Evolutionary conservation across 2,113 vertebrate genomes (phyloP), one percentile per base, ranked within the genome.

Genomic region (Platycercus adscitus): DNA sequence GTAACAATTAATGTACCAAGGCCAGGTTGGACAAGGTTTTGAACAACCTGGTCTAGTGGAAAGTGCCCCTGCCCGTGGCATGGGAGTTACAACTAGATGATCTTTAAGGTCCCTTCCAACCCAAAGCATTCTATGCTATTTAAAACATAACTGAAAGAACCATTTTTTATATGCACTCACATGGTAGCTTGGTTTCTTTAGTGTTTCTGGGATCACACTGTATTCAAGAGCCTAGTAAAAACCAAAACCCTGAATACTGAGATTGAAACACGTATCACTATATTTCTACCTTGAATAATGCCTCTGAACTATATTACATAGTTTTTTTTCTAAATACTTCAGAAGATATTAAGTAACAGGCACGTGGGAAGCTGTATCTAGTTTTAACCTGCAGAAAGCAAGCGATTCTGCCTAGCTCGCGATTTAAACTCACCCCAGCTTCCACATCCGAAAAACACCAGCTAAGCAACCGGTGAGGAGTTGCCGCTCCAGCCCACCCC

Each of bases 291-390:
- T 53, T 5, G 16, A 56, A 26, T 0, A 18, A 9, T 0, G 13
- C 2, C 53, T 41, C 83, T 21, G 8, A 56, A 39, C 16, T 2
- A 20, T 2, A 12, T 3, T 13, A 12, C 18, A 0, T 37, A 39
- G 11, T 69, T 63, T 65, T 39, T 69, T 75, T n/a, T 21, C 37
- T 23, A n/a, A 71, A 18, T 50, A 55, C 44, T 31, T 23, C 3
- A 4, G 65, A 71, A 49, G 46, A 46, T 83, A 72, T 76, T 80
- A 92, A 93, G 80, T 43, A 91, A 65, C 76, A 81, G 46, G 83
- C 89, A 96, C 95, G 77, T 88, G 68, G 91, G 93, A 65, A 83
- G 80, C 33, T 39, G 14, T 10, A 77, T 17, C 86, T 68, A 55
- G 76, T 81, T 91, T 86, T 91, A 92, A 91, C 91, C 90, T 1